Evolutionary conservation across 2,888 invertebrate genomes (phyloP).

Genomic region (Yponomeuta sedellus): DNA sequence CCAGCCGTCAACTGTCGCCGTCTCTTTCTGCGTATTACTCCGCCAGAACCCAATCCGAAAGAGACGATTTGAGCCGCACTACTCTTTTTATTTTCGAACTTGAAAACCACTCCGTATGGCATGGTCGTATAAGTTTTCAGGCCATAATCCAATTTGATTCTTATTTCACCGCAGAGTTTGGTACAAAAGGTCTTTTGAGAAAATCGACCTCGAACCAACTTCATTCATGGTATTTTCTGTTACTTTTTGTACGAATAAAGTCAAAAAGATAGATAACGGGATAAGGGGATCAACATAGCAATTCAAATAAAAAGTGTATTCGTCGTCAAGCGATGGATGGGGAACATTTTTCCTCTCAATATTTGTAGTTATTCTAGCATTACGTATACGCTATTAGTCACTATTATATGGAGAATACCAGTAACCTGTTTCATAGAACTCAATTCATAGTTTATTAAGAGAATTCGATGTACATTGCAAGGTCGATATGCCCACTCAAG

Average conservation of each 20-base stretch:
- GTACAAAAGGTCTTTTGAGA: neutral
- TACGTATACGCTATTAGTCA: neutral
- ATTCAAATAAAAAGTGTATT: neutral
- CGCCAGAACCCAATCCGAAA: neutral
- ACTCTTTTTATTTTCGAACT: conserved; percentile 1
- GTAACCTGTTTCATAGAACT: no score
- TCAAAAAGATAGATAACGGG: neutral
- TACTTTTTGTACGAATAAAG: neutral
- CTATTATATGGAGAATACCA: neutral
- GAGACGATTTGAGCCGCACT: neutral
- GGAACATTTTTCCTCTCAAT: neutral
- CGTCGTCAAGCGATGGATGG: no score
- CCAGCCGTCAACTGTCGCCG: neutral
- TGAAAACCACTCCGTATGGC: neutral
- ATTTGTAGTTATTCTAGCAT: neutral
- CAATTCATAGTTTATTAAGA: no score
- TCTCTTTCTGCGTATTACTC: conserved; percentile 1
- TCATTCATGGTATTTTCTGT: neutral
- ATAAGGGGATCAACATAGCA: neutral
- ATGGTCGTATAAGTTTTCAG: neutral
- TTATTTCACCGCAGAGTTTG: neutral
- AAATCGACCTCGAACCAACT: neutral
- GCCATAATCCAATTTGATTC: conserved; percentile 4
- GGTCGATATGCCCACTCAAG: no score
- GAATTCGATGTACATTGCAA: no score